These are phyloP conservation scores for Sturnira hondurensis DNA, from an alignment of 2,113 vertebrate species.

Conservation along the genomic window DNA sequence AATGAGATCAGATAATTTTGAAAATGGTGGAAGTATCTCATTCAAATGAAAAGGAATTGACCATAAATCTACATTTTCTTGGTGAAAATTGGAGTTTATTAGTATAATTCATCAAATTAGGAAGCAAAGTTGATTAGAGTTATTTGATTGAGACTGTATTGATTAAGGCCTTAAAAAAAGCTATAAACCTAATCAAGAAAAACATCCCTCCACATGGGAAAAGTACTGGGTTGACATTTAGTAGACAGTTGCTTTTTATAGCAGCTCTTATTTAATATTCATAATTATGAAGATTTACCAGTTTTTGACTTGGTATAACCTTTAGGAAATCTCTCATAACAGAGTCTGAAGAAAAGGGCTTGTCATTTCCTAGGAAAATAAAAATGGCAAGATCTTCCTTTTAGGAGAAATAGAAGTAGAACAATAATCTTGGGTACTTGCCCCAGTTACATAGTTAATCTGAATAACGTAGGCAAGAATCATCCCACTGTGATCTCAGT, in stretches of 20 bases:
- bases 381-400: background rate
- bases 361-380: conserved; percentile 18
- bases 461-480: background rate
- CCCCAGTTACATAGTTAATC: background rate
- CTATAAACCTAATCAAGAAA: conserved; percentile 72
- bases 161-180: conserved; percentile 72
- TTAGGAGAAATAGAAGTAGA: background rate
- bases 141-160: conserved; percentile 71
- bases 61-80: conserved; percentile 57
- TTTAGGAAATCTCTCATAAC: conserved; percentile 27
- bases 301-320: background rate
- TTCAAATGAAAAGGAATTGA: conserved; percentile 75
- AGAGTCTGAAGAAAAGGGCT: background rate
- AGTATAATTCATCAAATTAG: conserved; percentile 81
- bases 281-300: conserved; percentile 47
- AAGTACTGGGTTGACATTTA: conserved; percentile 56
- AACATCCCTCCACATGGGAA: conserved; percentile 50
- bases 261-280: conserved; percentile 37
- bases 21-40: conserved; percentile 56
- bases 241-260: conserved; percentile 43
- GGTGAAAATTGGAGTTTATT: conserved; percentile 78
- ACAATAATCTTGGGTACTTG: background rate
- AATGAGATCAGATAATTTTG: conserved; percentile 57
- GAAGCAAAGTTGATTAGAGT: conserved; percentile 72
- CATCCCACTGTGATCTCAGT: background rate